phyloP scores from a whole-genome alignment of 2,113 vertebrate genomes.

The Chauna torquata region DNA sequence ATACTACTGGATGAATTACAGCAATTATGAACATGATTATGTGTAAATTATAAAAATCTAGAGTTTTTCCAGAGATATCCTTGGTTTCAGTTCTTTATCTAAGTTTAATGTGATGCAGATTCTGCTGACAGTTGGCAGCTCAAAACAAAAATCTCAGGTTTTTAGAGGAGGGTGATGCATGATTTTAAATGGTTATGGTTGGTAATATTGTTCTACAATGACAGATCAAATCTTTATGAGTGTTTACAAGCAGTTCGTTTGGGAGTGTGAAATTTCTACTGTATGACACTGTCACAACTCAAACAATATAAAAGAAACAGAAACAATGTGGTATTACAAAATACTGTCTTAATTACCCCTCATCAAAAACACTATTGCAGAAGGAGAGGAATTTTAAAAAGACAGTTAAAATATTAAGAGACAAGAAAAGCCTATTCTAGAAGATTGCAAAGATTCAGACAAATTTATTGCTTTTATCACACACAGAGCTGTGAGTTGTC shows the following conservation, averaged over 20 bases:
- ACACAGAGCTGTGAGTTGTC: accelerated
- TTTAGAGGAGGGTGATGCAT: background rate
- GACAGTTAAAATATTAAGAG: background rate
- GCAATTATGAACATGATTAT: background rate
- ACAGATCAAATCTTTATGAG: background rate
- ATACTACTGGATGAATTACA: background rate
- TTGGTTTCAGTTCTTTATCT: background rate
- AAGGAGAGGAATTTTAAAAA: background rate
- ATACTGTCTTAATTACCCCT: background rate
- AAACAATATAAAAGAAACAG: background rate
- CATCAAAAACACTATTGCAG: background rate
- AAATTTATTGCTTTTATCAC: background rate
- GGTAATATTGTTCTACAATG: background rate
- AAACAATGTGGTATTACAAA: background rate
- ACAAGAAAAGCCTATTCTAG: background rate
- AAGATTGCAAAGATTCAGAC: background rate
- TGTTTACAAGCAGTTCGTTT: background rate
- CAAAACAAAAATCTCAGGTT: background rate
- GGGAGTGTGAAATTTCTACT: background rate
- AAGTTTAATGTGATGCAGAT: background rate
- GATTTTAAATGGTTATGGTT: background rate
- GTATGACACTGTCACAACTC: background rate
- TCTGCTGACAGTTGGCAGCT: background rate
- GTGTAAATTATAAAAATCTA: background rate
- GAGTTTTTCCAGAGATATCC: background rate